phyloP scores from a whole-genome alignment of 2,888 invertebrate species.

The Bruchidius siliquastri region DNA sequence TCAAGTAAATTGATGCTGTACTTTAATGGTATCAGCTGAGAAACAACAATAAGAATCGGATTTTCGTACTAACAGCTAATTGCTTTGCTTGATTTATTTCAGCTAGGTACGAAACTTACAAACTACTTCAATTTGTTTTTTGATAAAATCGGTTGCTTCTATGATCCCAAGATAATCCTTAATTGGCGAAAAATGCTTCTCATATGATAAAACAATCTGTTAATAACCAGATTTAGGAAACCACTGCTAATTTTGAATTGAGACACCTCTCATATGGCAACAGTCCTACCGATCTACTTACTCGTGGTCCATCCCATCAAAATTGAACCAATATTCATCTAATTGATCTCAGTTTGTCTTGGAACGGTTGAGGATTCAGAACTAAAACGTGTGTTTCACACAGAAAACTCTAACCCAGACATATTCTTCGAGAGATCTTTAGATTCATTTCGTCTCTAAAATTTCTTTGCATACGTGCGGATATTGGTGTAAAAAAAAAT shows the following conservation, averaged over 20 bases:
- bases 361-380: neutral
- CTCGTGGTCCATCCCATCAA: conserved; percentile 9
- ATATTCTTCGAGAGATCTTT: neutral
- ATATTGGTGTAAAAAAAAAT: too few species aligned
- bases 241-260: conserved; percentile 10
- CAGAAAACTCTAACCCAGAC: neutral
- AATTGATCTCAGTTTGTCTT: neutral
- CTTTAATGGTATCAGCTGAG: too few species aligned
- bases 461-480: neutral
- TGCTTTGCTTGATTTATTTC: too few species aligned
- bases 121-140: too few species aligned
- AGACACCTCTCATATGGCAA: conserved; percentile 8
- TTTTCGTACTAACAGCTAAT: too few species aligned
- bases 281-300: conserved; percentile 11
- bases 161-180: too few species aligned
- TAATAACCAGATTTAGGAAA: conserved; percentile 12
- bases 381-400: neutral
- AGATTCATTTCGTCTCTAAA: neutral
- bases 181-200: too few species aligned
- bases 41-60: too few species aligned
- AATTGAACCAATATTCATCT: too few species aligned
- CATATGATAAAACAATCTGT: conserved; percentile 14
- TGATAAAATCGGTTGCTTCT: too few species aligned
- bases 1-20: too few species aligned
- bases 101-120: too few species aligned